Conservation (phyloP, 2,113 vertebrate species). For the Vicugna pacos region DNA sequence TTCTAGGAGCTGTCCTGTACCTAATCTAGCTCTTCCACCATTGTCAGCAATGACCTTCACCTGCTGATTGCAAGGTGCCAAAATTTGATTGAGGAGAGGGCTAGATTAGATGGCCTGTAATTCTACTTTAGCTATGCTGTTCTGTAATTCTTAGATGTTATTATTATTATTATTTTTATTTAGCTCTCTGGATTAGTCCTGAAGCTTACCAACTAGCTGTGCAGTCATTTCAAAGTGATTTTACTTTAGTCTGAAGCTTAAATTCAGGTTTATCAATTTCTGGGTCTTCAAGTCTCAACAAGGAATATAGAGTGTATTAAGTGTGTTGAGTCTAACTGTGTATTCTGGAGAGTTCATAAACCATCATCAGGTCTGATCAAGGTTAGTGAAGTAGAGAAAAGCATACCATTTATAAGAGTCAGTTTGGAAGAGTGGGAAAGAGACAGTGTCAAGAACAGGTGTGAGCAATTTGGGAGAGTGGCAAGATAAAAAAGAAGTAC, state of each 20-base stretch:
- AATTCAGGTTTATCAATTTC: not conserved
- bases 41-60: not conserved
- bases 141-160: not conserved
- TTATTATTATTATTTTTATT: not conserved
- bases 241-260: not conserved
- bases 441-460: not conserved
- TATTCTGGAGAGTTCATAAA: not conserved
- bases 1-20: not conserved
- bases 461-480: not conserved
- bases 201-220: not conserved
- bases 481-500: not conserved
- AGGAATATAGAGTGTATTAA: not conserved
- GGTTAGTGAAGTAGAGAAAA: not conserved
- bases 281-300: not conserved
- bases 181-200: not conserved
- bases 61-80: not conserved
- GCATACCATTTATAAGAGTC: not conserved
- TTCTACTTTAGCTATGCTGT: not conserved
- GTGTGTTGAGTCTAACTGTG: not conserved
- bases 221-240: not conserved
- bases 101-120: not conserved
- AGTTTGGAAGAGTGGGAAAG: not conserved
- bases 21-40: not conserved
- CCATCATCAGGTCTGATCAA: not conserved
- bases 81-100: not conserved